These are phyloP conservation scores for Nomada goodeniana DNA, from an alignment of 2,888 invertebrate genomes.

Conservation along the genomic window DNA sequence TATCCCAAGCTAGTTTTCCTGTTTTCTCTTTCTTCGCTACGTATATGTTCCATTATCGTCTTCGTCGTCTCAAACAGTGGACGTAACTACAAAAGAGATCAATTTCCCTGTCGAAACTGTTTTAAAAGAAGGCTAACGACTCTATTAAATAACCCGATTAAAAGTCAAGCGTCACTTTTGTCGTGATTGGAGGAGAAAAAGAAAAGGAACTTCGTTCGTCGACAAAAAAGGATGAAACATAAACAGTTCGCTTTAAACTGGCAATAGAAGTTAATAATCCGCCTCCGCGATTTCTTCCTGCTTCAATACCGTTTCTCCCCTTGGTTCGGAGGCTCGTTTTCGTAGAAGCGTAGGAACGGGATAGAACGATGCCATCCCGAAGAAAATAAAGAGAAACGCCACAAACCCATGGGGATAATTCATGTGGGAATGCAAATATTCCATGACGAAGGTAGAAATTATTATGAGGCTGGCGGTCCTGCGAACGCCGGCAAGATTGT, in stretches of 20 bases:
- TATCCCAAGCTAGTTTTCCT: too few species aligned
- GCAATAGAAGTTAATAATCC: constrained; percentile 24
- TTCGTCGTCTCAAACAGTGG: too few species aligned
- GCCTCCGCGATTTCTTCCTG: constrained; percentile 13
- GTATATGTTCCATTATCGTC: too few species aligned
- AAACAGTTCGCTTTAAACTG: constrained; percentile 30
- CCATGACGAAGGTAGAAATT: background rate
- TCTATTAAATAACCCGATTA: too few species aligned
- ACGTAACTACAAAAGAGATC: too few species aligned
- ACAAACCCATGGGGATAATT: background rate
- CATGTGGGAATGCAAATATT: background rate
- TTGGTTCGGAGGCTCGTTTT: constrained; percentile 1
- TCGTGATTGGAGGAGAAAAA: background rate
- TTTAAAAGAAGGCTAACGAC: too few species aligned
- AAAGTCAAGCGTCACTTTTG: background rate
- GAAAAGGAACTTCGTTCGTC: constrained; percentile 25
- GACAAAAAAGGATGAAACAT: constrained; percentile 17
- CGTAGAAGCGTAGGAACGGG: background rate
- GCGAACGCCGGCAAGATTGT: background rate
- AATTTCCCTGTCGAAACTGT: too few species aligned
- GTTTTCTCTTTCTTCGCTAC: too few species aligned
- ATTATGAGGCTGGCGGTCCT: background rate
- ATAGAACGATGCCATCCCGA: background rate
- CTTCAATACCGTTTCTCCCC: constrained; percentile 1
- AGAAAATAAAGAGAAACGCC: background rate